Base-by-base conservation (phyloP, 30 jellyfish, hydroid and myxozoan genomes). In the Turritopsis rubra region DNA sequence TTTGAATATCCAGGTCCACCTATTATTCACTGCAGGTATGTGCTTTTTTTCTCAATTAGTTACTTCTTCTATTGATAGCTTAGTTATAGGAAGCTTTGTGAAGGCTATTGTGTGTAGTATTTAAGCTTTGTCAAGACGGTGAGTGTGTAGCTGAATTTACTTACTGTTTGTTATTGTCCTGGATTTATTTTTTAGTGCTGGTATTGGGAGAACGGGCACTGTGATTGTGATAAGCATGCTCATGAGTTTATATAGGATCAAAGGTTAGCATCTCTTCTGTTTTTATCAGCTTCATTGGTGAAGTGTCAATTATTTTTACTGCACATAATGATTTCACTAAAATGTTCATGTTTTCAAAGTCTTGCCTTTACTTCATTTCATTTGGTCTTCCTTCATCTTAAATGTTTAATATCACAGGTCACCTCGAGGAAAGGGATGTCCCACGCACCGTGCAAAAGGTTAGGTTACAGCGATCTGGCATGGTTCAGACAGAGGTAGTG, bases 401-500 rank as follows among this genome's bases (percentile, higher is more conserved):
- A 3, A 13, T 41, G 13, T 41, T 3, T 68, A 1, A 68, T 68
- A 27, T 68, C 30, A 29, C 71, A 91, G 98, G 95, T 24, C 87
- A 84, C 76, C 75, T 87, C 23, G 86, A 87, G 60, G 88, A 89
- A 53, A 81, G 87, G 71, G 98, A 91, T 87, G 96, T 91, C 72
- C 98, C 94, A 22, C 72, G 89, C 19, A 87, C 95, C 1, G 98
- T 91, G 19, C 91, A 91, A 68, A 74, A 73, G 19, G 92, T 91
- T 53, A 91, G 98, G 9, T 24, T n/a, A 54, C 98, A 91, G 71
- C 85, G 98, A 73, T 87, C 96, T 18, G 98, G 98, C 28, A 91
- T 91, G 98, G 93, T 91, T 17, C 98, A 91, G 81, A 91, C 98
- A 21, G 98, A 91, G 90, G 98, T 91, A 81, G 21, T 18, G 22